Percentiles rank a stretch among this genome's conserved stretches.
Conservation (phyloP, 2,113 vertebrate species). For the Phalacrocorax brasilianus region DNA sequence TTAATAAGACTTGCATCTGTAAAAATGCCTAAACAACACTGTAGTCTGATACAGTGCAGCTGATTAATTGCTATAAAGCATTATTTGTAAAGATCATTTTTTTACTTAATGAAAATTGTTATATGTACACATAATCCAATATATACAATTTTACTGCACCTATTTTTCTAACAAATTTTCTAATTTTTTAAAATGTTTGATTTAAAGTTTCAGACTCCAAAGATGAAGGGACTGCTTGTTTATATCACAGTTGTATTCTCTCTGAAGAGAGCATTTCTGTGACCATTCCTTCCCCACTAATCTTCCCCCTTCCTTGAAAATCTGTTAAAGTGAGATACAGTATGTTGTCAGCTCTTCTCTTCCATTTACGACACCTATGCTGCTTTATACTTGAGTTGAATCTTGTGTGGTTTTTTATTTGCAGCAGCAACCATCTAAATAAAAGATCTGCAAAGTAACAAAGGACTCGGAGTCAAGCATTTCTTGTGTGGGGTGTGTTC, state of each 20-base stretch:
- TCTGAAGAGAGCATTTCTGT: slow-evolving; percentile 45
- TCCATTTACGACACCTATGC: not conserved
- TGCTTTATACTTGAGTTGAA: slow-evolving; percentile 42
- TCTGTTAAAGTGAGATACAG: slow-evolving; percentile 7
- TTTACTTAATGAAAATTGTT: slow-evolving; percentile 51
- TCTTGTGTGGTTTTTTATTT: slow-evolving; percentile 32
- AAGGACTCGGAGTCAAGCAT: not conserved
- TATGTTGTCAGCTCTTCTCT: not conserved
- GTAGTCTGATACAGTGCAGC: slow-evolving; percentile 55
- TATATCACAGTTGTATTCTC: slow-evolving; percentile 31
- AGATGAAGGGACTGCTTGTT: slow-evolving; percentile 58
- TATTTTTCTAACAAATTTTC: slow-evolving; percentile 68
- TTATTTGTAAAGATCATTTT: slow-evolving; percentile 64
- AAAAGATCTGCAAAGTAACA: slow-evolving; percentile 63
- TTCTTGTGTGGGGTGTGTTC: not conserved
- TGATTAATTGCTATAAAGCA: slow-evolving; percentile 2
- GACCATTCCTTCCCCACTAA: not conserved
- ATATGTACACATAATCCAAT: slow-evolving; percentile 7
- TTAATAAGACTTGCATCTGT: slow-evolving; percentile 72
- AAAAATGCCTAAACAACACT: slow-evolving; percentile 67
- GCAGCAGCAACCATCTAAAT: slow-evolving; percentile 38
- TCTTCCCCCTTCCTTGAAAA: not conserved
- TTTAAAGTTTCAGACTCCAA: slow-evolving; percentile 53
- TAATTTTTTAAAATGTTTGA: slow-evolving; percentile 47
- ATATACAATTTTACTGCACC: slow-evolving; percentile 48